Conservation (phyloP, 1,140 invertebrate genomes). For the Bombyx mori region DNA sequence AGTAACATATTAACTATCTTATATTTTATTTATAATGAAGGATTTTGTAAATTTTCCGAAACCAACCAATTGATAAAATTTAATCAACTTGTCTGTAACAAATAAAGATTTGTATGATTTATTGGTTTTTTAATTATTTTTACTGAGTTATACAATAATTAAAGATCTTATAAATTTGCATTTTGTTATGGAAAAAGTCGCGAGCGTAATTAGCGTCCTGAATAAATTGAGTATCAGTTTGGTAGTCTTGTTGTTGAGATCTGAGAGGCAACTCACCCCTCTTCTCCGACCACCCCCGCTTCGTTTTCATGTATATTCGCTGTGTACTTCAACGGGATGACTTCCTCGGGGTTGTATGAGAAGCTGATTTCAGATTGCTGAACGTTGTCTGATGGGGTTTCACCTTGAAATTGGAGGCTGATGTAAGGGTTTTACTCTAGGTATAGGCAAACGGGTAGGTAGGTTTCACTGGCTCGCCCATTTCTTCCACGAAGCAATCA, state of each 20-base stretch:
- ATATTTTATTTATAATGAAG: no score
- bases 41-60: no score
- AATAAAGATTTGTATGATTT: no score
- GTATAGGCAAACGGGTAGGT: not conserved
- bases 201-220: not conserved
- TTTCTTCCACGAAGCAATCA: no score
- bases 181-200: no score
- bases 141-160: no score
- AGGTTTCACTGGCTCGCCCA: no score
- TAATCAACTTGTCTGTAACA: no score
- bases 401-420: conserved; percentile 48
- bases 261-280: conserved; percentile 49
- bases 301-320: conserved; percentile 62
- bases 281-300: conserved; percentile 58
- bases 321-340: conserved; percentile 69
- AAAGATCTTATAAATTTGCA: no score
- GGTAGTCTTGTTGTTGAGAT: not conserved
- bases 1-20: no score
- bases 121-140: no score
- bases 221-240: not conserved
- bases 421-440: not conserved
- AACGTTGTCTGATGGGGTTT: conserved; percentile 61
- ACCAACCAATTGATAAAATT: no score
- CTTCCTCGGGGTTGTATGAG: conserved; percentile 75
- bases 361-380: conserved; percentile 61